These are phyloP conservation scores for Lasioglossum villosulum DNA, from an alignment of 2,888 invertebrate species.

Conservation along the genomic window DNA sequence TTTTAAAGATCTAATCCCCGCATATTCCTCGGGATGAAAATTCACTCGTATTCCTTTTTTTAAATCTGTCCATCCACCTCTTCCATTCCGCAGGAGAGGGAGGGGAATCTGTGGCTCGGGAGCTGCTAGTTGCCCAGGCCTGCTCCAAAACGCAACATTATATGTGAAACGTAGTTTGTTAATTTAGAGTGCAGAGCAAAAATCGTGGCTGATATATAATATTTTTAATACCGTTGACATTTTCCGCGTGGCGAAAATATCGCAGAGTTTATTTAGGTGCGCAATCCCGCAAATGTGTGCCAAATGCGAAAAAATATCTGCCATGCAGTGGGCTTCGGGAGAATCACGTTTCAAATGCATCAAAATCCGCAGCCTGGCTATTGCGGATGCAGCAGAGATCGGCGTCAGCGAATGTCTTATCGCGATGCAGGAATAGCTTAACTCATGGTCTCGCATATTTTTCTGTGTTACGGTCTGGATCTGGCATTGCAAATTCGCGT, in stretches of 20 bases:
- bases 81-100: too few relatives aligned
- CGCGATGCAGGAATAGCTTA: conserved; percentile 11
- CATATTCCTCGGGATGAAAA: background rate
- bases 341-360: conserved; percentile 5
- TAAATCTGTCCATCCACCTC: too few relatives aligned
- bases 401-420: conserved; percentile 1
- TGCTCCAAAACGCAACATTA: background rate
- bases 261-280: background rate
- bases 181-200: background rate
- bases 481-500: conserved; percentile 28
- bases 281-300: background rate
- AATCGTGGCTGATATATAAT: too few relatives aligned
- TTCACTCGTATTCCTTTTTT: background rate
- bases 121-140: too few relatives aligned
- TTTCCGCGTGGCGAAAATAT: background rate
- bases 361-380: background rate
- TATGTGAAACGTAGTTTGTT: background rate
- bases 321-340: background rate
- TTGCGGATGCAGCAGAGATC: background rate
- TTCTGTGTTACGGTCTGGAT: conserved; percentile 15
- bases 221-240: background rate
- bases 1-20: background rate
- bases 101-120: too few relatives aligned
- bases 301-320: background rate
- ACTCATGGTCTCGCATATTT: conserved; percentile 8